Conservation (phyloP, 2,888 invertebrate species). For the Drosophila colorata region DNA sequence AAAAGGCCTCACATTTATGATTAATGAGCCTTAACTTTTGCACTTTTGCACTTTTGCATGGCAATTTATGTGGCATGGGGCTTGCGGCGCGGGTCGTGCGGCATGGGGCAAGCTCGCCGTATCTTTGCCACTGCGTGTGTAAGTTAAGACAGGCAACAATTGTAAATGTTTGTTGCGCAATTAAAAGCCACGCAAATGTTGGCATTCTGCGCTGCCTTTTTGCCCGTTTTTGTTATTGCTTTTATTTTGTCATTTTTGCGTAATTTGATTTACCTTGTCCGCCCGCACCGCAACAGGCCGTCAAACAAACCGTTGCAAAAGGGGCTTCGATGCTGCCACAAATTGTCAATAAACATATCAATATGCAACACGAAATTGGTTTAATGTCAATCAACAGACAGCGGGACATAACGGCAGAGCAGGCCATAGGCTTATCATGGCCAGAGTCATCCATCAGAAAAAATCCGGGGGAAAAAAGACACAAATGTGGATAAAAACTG, state of each 20-base stretch:
- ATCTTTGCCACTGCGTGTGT: slow-evolving; percentile 56
- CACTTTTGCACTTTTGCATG: slow-evolving; percentile 76
- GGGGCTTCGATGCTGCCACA: slow-evolving; percentile 44
- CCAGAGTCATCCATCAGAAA: slow-evolving; percentile 56
- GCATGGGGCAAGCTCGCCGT: slow-evolving; percentile 25
- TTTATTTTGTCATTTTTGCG: slow-evolving; percentile 51
- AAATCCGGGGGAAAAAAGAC: slow-evolving; percentile 3
- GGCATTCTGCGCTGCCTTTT: slow-evolving; percentile 49
- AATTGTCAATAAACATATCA: slow-evolving; percentile 75
- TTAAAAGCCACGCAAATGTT: slow-evolving; percentile 70
- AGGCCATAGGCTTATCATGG: slow-evolving; percentile 46
- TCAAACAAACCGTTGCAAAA: background rate
- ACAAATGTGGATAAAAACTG: slow-evolving; percentile 20
- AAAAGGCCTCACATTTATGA: slow-evolving; percentile 69
- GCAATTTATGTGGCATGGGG: slow-evolving; percentile 63
- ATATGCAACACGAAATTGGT: slow-evolving; percentile 70
- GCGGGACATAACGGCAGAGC: slow-evolving; percentile 9
- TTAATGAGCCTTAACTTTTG: slow-evolving; percentile 81
- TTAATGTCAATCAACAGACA: slow-evolving; percentile 71
- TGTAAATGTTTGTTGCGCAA: slow-evolving; percentile 80
- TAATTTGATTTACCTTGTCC: slow-evolving; percentile 72
- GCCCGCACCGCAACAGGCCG: slow-evolving; percentile 14
- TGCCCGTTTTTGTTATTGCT: slow-evolving; percentile 27
- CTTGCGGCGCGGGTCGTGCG: background rate
- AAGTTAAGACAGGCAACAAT: slow-evolving; percentile 76